phyloP scores from a whole-genome alignment of 2,888 invertebrate species.

The Watsonalla cultraria region DNA sequence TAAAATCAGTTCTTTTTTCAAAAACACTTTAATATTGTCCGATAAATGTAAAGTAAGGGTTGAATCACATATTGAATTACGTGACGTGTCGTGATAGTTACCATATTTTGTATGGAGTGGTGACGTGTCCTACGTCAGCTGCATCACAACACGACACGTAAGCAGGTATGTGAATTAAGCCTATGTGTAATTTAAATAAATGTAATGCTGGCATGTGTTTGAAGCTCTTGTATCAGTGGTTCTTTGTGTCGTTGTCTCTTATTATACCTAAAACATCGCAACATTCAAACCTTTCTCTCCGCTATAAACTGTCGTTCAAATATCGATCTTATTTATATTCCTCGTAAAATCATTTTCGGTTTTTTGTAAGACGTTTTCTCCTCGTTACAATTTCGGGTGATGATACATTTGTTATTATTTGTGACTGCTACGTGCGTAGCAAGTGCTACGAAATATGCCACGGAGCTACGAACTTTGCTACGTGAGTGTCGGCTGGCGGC shows the following conservation, averaged over 20 bases:
- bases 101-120: too few relatives aligned
- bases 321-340: background rate
- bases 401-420: background rate
- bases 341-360: background rate
- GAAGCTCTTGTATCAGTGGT: conserved; percentile 68
- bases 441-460: background rate
- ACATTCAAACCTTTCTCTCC: conserved; percentile 8
- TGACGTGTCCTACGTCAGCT: too few relatives aligned
- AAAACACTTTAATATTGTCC: conserved; percentile 35
- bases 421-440: background rate
- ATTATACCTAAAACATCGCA: conserved; percentile 31
- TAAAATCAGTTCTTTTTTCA: conserved; percentile 58
- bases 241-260: conserved; percentile 73
- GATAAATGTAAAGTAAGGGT: conserved; percentile 12
- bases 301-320: background rate
- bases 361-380: background rate
- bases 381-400: background rate
- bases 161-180: conserved; percentile 1
- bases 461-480: background rate
- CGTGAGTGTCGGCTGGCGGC: background rate
- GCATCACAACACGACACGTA: too few relatives aligned
- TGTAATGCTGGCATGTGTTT: conserved; percentile 46
- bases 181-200: conserved; percentile 11
- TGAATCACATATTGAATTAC: too few relatives aligned
- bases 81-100: too few relatives aligned